Evolutionary conservation across 2,797 vertebrate species (phyloP).

Genomic region (Cyclopterus lumpus): DNA sequence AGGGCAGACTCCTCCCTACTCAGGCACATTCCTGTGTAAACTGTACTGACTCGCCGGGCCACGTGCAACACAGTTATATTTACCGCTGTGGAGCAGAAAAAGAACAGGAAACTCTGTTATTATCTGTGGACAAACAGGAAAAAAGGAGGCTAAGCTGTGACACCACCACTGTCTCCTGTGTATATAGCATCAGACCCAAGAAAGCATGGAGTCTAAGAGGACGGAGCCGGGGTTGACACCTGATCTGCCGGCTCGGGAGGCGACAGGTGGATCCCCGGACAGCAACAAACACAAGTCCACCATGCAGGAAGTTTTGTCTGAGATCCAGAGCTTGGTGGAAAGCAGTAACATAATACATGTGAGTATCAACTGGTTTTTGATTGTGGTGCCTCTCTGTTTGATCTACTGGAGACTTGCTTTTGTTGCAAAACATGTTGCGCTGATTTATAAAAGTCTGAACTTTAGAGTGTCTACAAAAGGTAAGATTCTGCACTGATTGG

Average conservation of each 20-base stretch:
- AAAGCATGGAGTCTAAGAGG: slow-evolving; percentile 48
- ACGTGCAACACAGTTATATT: slow-evolving; percentile 31
- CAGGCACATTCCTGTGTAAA: slow-evolving; percentile 71
- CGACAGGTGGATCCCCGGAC: slow-evolving; percentile 34
- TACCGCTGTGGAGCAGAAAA: slow-evolving; percentile 13
- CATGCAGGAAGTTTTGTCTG: slow-evolving; percentile 69
- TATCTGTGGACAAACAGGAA: slow-evolving; percentile 52
- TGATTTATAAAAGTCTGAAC: neutral
- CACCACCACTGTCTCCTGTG: slow-evolving; percentile 47
- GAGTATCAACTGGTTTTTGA: slow-evolving; percentile 54
- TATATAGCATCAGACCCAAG: slow-evolving; percentile 45
- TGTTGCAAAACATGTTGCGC: neutral
- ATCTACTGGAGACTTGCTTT: neutral
- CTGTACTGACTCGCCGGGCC: slow-evolving; percentile 59
- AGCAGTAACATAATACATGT: slow-evolving; percentile 72
- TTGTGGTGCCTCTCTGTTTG: neutral
- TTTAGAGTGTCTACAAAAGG: neutral
- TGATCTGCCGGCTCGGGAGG: slow-evolving; percentile 13
- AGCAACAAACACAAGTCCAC: slow-evolving; percentile 23
- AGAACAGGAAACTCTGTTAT: slow-evolving; percentile 68
- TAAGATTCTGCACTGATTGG: neutral
- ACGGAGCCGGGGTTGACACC: neutral
- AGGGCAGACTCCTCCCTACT: slow-evolving; percentile 51
- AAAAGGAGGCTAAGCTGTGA: slow-evolving; percentile 38
- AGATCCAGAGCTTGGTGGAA: slow-evolving; percentile 71